Evolutionary conservation across 2,797 vertebrate species (phyloP), one percentile per base, ranked within the genome.

Genomic region (Iguana delicatissima): DNA sequence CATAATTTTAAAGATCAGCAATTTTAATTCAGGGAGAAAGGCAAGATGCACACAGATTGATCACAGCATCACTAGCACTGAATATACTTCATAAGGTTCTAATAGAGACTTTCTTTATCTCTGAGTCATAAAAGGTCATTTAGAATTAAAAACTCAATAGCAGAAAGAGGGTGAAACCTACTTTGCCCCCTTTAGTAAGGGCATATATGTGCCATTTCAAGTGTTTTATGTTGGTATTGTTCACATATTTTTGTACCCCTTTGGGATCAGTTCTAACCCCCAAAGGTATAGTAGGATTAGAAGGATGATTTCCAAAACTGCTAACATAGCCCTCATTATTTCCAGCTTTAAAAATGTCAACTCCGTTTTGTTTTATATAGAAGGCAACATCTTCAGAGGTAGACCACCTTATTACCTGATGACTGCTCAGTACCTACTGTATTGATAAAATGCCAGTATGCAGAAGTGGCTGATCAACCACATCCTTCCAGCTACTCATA

Each of bases 1-100:
- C 80, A 87, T 32, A 10, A 42, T 87, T 90, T 90, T 57, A 55
- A 76, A 77, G 46, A 87, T 87, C 89, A 87, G 85, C 85, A 67
- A 52, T 77, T 89, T 89, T 77, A 79, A 67, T 84, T 52, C 16
- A n/a, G 87, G 67, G 64, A 73, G 22, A 81, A 1, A 35, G 57
- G 29, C 50, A 57, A 84, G 81, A 67, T 62, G 32, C 22, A 26
- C 29, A 84, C 26, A 62, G 67, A 59, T 55, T 77, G 73, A 16
- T 7, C 32, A 46, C 26, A 73, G 52, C 38, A 76, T 24, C 55
- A 84, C 20, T 12, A 50, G 7, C 50, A 42, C 55, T 64, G 6
- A 76, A 74, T 4, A 81, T 35, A 52, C 20, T 69, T 84, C n/a
- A 52, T 29, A 79, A 64, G 42, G 22, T 84, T 67, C 32, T 32